Conservation (phyloP, 2,888 invertebrate genomes). For the Operophtera brumata region DNA sequence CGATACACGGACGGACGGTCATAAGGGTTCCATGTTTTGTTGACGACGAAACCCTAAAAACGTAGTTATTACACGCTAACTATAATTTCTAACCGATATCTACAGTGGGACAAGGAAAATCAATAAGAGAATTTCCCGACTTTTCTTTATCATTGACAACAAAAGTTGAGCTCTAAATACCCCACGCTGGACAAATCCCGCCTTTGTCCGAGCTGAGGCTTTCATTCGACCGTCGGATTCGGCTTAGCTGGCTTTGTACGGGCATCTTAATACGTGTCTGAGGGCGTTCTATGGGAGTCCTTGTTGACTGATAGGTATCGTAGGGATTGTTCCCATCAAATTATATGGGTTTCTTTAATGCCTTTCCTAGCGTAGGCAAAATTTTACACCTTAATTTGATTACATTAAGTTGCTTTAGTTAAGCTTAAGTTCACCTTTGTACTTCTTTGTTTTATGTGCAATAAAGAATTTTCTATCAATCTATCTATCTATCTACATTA, state of each 20-base stretch:
- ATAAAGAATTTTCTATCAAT: too few species aligned
- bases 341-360: background rate
- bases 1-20: too few species aligned
- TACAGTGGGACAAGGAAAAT: slow-evolving; percentile 2
- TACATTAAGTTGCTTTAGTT: too few species aligned
- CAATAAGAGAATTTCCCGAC: slow-evolving; percentile 25
- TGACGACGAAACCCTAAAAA: background rate
- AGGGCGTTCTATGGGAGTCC: background rate
- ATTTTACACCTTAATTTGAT: too few species aligned
- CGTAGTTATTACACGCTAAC: background rate
- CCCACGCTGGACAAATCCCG: slow-evolving; percentile 59
- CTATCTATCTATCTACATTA: too few species aligned
- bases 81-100: background rate
- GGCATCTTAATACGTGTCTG: slow-evolving; percentile 64
- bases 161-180: slow-evolving; percentile 69
- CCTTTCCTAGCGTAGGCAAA: too few species aligned
- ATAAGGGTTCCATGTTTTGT: too few species aligned
- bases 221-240: slow-evolving; percentile 56
- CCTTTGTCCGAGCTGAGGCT: slow-evolving; percentile 67
- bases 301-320: slow-evolving; percentile 13
- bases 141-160: slow-evolving; percentile 36
- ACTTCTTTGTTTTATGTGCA: too few species aligned
- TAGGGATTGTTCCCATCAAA: slow-evolving; percentile 7
- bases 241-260: slow-evolving; percentile 67
- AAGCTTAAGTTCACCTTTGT: too few species aligned